phyloP scores from a whole-genome alignment of 2,888 invertebrate species.

The Amphimallon solstitiale region DNA sequence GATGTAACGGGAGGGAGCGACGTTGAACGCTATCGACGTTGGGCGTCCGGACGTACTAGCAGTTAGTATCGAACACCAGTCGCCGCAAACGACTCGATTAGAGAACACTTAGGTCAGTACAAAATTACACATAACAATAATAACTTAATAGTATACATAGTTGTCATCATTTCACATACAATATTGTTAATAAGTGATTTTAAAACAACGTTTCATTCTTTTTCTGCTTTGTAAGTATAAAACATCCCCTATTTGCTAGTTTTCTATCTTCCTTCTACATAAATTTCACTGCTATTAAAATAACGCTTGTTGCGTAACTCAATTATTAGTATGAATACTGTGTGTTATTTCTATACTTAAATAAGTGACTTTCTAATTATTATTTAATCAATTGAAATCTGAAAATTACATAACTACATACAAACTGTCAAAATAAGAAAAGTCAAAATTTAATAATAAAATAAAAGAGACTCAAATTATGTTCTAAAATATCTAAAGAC shows the following conservation, averaged over 20 bases:
- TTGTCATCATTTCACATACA: constrained; percentile 2
- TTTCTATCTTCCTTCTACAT: background rate
- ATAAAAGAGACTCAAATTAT: too few relatives aligned
- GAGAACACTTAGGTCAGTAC: constrained; percentile 60
- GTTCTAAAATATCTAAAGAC: too few relatives aligned
- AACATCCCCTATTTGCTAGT: background rate
- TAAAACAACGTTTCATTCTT: constrained; percentile 8
- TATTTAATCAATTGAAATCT: too few relatives aligned
- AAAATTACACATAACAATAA: constrained; percentile 32
- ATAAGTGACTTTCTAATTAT: too few relatives aligned
- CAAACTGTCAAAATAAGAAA: too few relatives aligned
- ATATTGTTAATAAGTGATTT: constrained; percentile 7
- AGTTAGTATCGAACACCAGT: constrained; percentile 64
- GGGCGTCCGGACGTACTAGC: constrained; percentile 51
- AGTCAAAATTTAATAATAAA: too few relatives aligned
- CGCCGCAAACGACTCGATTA: constrained; percentile 61
- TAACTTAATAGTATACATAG: constrained; percentile 4
- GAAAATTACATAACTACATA: too few relatives aligned
- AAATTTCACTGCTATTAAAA: background rate
- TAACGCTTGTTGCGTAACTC: background rate
- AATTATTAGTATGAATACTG: too few relatives aligned
- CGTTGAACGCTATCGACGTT: constrained; percentile 54
- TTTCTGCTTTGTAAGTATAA: constrained; percentile 23
- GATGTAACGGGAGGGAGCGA: constrained; percentile 43
- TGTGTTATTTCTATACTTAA: too few relatives aligned